These are phyloP conservation scores for Portevinia maculata DNA, from an alignment of 2,888 invertebrate species.

Conservation along the genomic window DNA sequence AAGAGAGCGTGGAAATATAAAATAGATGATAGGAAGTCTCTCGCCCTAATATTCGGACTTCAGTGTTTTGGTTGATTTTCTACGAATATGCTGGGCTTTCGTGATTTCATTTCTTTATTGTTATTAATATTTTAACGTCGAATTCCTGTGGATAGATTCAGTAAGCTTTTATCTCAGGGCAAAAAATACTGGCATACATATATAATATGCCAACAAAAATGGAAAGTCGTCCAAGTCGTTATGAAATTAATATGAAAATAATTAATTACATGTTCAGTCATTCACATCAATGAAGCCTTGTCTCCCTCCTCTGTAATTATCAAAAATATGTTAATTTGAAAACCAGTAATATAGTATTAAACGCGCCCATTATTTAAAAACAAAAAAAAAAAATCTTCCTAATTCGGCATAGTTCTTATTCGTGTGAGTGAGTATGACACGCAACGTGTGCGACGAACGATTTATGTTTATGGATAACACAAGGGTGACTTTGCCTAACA, in stretches of 20 bases:
- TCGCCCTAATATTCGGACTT: too few relatives aligned
- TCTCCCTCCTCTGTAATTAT: constrained; percentile 46
- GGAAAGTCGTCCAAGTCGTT: too few relatives aligned
- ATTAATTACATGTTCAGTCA: constrained; percentile 47
- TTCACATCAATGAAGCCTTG: constrained; percentile 21
- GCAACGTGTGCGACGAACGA: constrained; percentile 73
- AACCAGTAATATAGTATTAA: constrained; percentile 68
- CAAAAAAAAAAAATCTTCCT: constrained; percentile 10
- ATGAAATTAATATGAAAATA: not conserved
- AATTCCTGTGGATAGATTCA: too few relatives aligned
- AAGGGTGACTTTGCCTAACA: constrained; percentile 71
- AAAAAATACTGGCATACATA: too few relatives aligned
- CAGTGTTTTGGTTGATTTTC: too few relatives aligned
- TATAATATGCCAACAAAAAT: too few relatives aligned
- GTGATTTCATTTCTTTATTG: too few relatives aligned
- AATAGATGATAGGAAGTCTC: too few relatives aligned
- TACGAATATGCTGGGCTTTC: too few relatives aligned
- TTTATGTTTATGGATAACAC: constrained; percentile 70
- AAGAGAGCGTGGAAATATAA: too few relatives aligned
- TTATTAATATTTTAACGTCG: too few relatives aligned
- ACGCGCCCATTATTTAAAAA: constrained; percentile 68
- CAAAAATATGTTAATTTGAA: constrained; percentile 48
- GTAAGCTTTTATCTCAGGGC: too few relatives aligned
- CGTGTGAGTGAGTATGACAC: constrained; percentile 64
- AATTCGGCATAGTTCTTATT: constrained; percentile 8